phyloP scores from a whole-genome alignment of 1,140 invertebrate genomes.

The Harpegnathos saltator region DNA sequence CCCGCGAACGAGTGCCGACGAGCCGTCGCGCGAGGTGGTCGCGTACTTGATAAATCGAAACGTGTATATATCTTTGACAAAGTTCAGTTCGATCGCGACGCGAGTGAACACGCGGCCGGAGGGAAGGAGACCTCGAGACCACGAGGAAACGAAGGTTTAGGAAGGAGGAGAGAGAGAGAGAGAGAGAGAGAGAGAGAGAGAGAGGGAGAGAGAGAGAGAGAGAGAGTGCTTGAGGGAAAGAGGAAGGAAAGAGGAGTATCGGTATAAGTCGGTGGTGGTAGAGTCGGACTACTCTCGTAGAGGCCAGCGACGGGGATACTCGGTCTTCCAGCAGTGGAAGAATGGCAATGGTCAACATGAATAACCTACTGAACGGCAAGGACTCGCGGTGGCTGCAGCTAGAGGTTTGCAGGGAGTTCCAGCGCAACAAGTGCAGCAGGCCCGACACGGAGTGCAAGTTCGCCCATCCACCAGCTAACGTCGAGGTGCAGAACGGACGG shows the following conservation, averaged over 20 bases:
- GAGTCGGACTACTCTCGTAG: conserved; percentile 45
- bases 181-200: background rate
- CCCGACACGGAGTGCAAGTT: conserved; percentile 99
- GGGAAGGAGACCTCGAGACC: conserved; percentile 21
- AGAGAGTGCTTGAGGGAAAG: background rate
- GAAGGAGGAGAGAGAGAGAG: conserved; percentile 15
- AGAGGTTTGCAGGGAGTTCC: conserved; percentile 99
- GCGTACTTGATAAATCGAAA: conserved; percentile 63
- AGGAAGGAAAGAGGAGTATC: conserved; percentile 36
- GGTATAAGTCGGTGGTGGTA: conserved; percentile 41
- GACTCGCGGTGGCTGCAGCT: conserved; percentile 99
- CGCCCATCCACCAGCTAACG: conserved; percentile 99
- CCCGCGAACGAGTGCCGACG: conserved; percentile 54
- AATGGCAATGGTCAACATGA: conserved; percentile 98
- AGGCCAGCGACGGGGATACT: conserved; percentile 35
- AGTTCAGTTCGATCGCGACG: conserved; percentile 63
- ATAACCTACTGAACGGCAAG: conserved; percentile 98
- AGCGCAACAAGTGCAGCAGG: conserved; percentile 99
- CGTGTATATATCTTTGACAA: conserved; percentile 67
- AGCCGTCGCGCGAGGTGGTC: conserved; percentile 36
- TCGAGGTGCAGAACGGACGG: conserved; percentile 99
- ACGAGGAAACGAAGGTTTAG: conserved; percentile 36
- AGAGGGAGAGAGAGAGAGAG: conserved; percentile 28
- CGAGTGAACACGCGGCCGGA: conserved; percentile 63
- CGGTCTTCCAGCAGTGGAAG: conserved; percentile 72